Evolutionary conservation across 2,113 vertebrate genomes (phyloP).

Genomic region (Rostratula benghalensis): DNA sequence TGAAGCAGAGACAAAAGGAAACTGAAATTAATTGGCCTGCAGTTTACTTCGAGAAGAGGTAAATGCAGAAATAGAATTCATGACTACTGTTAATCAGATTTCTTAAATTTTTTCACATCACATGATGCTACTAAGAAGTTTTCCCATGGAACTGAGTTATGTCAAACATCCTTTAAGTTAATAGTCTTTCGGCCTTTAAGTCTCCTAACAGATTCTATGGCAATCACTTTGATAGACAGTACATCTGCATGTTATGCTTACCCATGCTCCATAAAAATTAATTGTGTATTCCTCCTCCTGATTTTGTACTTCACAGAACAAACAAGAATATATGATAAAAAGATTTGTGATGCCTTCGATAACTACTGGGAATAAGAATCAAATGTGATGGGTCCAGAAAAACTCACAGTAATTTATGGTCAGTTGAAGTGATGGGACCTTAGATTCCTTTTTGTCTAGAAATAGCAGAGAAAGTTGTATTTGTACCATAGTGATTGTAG

Average conservation of each 20-base stretch:
- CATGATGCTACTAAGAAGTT: background rate
- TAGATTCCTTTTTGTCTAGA: background rate
- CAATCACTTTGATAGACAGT: constrained; percentile 21
- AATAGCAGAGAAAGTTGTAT: background rate
- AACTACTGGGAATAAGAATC: background rate
- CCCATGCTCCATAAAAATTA: background rate
- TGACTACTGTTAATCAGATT: background rate
- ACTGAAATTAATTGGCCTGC: background rate
- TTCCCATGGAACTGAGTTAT: background rate
- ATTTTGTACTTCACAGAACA: background rate
- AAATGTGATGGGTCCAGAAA: background rate
- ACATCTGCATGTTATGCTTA: background rate
- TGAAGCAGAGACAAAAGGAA: background rate
- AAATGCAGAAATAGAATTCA: background rate
- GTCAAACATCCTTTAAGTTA: constrained; percentile 1
- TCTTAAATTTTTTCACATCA: background rate
- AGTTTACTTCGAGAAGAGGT: background rate
- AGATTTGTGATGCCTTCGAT: constrained; percentile 7
- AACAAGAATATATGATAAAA: background rate
- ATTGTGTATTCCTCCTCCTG: background rate
- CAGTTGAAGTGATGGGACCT: background rate
- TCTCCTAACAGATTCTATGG: background rate
- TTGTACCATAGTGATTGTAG: background rate
- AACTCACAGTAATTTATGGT: background rate
- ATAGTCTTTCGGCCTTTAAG: background rate